A percentile compares a stretch with the other conserved stretches of the same genome.
These are phyloP conservation scores for Phenganax marumi DNA, from an alignment of 92 coral and sea anemone species.

Conservation along the genomic window DNA sequence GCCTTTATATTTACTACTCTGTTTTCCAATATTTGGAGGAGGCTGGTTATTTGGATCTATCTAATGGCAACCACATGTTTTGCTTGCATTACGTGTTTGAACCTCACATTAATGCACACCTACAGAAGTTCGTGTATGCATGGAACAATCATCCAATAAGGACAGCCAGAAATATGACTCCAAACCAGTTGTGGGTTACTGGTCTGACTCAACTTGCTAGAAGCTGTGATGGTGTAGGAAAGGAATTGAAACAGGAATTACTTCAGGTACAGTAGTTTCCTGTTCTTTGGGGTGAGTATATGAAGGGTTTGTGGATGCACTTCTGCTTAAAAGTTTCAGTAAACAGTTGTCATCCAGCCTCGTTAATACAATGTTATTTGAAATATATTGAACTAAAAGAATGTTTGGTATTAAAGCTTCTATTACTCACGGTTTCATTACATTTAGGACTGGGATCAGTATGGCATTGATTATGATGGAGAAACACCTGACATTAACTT, in stretches of 20 bases:
- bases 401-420: too few species aligned
- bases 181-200: constrained; percentile 62
- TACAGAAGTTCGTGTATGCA: constrained; percentile 39
- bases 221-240: constrained; percentile 40
- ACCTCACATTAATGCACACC: constrained; percentile 52
- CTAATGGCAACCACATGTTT: constrained; percentile 54
- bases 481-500: too few species aligned
- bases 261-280: neutral
- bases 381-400: too few species aligned
- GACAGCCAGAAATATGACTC: constrained; percentile 58
- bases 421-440: too few species aligned
- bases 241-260: constrained; percentile 38
- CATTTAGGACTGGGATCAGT: too few species aligned
- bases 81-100: constrained; percentile 59
- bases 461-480: too few species aligned
- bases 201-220: constrained; percentile 53
- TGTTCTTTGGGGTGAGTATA: too few species aligned
- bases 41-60: constrained; percentile 56
- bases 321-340: too few species aligned
- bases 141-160: constrained; percentile 57
- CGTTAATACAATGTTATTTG: too few species aligned
- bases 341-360: neutral
- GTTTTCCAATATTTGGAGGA: constrained; percentile 58
- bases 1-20: constrained; percentile 59
- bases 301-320: too few species aligned